Percentiles rank a stretch among this genome's conserved stretches.
These are phyloP conservation scores for Myrmophylax atrothorax DNA, from an alignment of 2,113 vertebrate genomes.

Conservation along the genomic window DNA sequence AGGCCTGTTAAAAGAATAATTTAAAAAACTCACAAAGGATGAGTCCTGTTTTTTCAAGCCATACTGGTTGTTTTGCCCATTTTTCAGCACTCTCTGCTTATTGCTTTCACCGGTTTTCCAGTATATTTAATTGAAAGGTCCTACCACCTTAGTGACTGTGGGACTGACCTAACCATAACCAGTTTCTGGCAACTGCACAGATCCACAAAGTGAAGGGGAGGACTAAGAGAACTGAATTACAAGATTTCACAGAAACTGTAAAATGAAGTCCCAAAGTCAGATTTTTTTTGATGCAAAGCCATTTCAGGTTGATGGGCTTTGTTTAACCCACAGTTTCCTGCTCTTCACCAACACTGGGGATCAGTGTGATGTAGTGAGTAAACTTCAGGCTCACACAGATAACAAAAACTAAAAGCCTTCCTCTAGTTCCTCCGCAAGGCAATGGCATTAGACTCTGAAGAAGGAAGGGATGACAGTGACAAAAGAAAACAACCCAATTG, in stretches of 20 bases:
- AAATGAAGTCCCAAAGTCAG: background rate
- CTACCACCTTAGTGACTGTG: background rate
- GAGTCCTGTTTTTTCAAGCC: background rate
- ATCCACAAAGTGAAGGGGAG: background rate
- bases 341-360: background rate
- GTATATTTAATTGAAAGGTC: background rate
- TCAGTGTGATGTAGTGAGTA: background rate
- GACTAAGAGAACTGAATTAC: background rate
- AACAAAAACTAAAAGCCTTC: background rate
- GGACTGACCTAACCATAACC: accelerated
- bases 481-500: background rate
- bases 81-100: background rate
- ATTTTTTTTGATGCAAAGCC: background rate
- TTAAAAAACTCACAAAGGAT: background rate
- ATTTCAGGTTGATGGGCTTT: background rate
- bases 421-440: background rate
- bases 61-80: background rate
- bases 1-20: background rate
- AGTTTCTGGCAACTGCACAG: background rate
- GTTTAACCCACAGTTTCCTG: background rate
- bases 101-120: background rate
- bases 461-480: background rate
- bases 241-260: background rate
- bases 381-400: background rate
- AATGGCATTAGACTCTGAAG: background rate